Percentiles rank a stretch among this genome's conserved stretches.
These are phyloP conservation scores for Callorhinus ursinus DNA, from an alignment of 2,113 vertebrate species.

Conservation along the genomic window DNA sequence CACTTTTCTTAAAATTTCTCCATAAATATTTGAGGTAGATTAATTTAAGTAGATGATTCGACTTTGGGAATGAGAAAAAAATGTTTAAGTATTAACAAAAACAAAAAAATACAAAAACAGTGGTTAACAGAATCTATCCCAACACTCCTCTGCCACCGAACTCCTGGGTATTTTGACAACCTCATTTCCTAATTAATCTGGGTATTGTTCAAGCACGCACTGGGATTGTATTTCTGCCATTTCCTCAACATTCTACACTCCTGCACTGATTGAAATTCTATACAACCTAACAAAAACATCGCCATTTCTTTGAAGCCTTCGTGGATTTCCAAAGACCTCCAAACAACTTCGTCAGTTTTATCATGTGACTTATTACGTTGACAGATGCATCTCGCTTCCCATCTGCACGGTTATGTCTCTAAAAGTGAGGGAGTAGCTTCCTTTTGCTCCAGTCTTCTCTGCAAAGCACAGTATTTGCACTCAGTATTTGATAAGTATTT, in stretches of 20 bases:
- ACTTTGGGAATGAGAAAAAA: neutral
- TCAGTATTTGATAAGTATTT: neutral
- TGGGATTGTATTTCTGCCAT: neutral
- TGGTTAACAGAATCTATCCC: neutral
- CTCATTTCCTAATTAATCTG: neutral
- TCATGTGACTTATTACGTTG: neutral
- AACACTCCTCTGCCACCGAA: neutral
- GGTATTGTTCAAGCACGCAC: neutral
- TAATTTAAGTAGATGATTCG: neutral
- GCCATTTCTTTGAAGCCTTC: neutral
- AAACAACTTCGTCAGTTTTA: neutral
- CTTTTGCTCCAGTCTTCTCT: neutral
- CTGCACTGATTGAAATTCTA: neutral
- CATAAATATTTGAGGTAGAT: neutral
- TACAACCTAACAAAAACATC: neutral
- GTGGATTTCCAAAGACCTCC: neutral
- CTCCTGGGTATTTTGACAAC: neutral
- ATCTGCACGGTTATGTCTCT: fast-evolving
- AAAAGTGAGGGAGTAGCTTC: neutral
- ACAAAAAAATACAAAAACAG: neutral
- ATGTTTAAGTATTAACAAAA: neutral
- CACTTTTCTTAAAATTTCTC: neutral
- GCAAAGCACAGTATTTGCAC: neutral
- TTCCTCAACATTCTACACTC: neutral
- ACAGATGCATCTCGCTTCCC: neutral